Evolutionary conservation across 1,140 invertebrate genomes (phyloP).

Genomic region (Zaprionus ornatus): DNA sequence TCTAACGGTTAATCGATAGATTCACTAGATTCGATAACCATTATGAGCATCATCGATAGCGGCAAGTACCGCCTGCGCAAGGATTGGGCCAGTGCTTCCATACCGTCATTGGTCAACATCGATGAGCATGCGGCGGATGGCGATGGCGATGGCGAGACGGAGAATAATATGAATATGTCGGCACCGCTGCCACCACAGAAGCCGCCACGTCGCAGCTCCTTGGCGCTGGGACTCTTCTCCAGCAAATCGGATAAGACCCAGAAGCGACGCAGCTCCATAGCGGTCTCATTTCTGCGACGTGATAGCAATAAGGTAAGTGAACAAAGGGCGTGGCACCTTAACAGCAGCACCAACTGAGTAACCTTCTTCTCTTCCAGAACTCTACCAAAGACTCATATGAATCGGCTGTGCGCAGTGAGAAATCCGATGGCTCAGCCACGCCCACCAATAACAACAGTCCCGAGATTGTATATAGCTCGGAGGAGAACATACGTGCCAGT

Average conservation of each 20-base stretch:
- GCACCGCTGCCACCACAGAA: constrained; percentile 77
- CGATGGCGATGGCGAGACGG: constrained; percentile 60
- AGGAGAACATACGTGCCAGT: constrained; percentile 76
- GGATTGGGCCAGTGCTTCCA: constrained; percentile 84
- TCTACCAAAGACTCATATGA: constrained; percentile 83
- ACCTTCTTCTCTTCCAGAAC: constrained; percentile 51
- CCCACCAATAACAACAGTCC: constrained; percentile 66
- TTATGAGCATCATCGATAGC: constrained; percentile 77
- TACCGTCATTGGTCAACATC: constrained; percentile 83
- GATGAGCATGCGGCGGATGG: constrained; percentile 71
- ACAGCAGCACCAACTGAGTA: neutral
- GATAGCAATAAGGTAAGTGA: constrained; percentile 80
- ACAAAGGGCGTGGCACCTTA: neutral
- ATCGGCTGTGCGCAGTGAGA: constrained; percentile 81
- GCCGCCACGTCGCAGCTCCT: constrained; percentile 78
- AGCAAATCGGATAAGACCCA: constrained; percentile 76
- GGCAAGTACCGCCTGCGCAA: constrained; percentile 82
- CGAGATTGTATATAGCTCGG: constrained; percentile 77
- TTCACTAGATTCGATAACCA: constrained; percentile 8
- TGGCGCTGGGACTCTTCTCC: constrained; percentile 77
- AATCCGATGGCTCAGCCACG: constrained; percentile 74
- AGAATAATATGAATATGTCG: constrained; percentile 55
- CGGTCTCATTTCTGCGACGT: constrained; percentile 75
- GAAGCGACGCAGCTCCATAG: constrained; percentile 83
- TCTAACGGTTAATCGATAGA: constrained; percentile 41